phyloP scores from a whole-genome alignment of 2,797 vertebrate genomes.

The Oryzias sinensis region DNA sequence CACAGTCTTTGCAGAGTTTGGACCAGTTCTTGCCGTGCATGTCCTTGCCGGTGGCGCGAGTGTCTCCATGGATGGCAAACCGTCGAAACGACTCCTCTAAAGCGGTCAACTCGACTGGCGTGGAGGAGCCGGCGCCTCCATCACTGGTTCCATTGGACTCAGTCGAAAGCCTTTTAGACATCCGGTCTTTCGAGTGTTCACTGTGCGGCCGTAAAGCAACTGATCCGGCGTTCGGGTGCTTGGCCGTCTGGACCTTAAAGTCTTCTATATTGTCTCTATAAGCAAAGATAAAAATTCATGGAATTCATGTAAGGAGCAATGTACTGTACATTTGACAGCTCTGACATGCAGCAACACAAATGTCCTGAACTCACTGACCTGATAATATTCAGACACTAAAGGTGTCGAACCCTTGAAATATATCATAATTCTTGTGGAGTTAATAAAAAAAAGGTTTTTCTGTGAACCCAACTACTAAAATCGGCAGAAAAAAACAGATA shows the following conservation, averaged over 20 bases:
- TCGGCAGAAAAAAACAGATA: not conserved
- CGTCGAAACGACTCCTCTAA: conserved; percentile 91
- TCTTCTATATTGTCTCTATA: conserved; percentile 85
- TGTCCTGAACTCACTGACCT: too few species aligned
- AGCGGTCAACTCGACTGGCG: conserved; percentile 83
- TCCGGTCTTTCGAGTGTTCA: conserved; percentile 82
- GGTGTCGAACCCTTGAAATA: too few species aligned
- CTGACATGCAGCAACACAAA: too few species aligned
- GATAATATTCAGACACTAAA: too few species aligned
- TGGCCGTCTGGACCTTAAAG: conserved; percentile 84
- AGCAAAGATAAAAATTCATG: conserved; percentile 5
- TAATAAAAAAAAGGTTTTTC: too few species aligned
- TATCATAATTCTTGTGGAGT: too few species aligned
- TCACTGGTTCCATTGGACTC: conserved; percentile 87
- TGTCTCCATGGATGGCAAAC: conserved; percentile 93
- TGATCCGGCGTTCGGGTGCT: conserved; percentile 74
- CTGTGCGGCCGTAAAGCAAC: conserved; percentile 80
- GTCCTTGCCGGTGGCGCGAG: conserved; percentile 89
- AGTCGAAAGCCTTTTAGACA: conserved; percentile 82
- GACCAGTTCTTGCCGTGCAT: conserved; percentile 98
- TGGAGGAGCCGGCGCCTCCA: conserved; percentile 74
- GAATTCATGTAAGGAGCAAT: conserved; percentile 3
- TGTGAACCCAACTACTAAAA: not conserved
- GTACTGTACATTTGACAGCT: conserved; percentile 3
- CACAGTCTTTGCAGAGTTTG: conserved; percentile 93